Conservation (phyloP, 2,888 invertebrate genomes). For the Hyposoter didymator region DNA sequence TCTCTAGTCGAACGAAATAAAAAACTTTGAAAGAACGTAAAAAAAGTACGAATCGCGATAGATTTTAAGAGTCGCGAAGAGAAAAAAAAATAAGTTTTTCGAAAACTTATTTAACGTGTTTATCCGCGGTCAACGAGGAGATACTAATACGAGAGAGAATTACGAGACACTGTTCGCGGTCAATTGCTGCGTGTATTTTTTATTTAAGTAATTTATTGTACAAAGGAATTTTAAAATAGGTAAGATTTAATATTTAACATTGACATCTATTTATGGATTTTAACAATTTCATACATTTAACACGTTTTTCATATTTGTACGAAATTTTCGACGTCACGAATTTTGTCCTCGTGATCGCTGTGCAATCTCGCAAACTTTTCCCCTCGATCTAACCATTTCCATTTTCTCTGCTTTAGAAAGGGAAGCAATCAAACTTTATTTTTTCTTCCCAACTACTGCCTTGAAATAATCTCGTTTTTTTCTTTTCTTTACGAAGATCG, state of each 20-base stretch:
- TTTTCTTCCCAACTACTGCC: slow-evolving; percentile 18
- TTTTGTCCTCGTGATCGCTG: slow-evolving; percentile 53
- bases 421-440: neutral
- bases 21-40: neutral
- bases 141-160: slow-evolving; percentile 49
- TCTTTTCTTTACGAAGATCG: slow-evolving; percentile 7
- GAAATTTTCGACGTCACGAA: slow-evolving; percentile 39
- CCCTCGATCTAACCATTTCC: slow-evolving; percentile 3
- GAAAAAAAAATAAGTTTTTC: slow-evolving; percentile 10
- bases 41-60: slow-evolving; percentile 35
- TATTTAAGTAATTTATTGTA: slow-evolving; percentile 81
- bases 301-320: neutral
- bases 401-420: neutral
- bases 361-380: slow-evolving; percentile 30
- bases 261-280: neutral
- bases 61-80: slow-evolving; percentile 6
- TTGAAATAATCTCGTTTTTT: slow-evolving; percentile 29
- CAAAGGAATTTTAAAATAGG: slow-evolving; percentile 81
- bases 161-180: slow-evolving; percentile 60
- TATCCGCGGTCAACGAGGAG: slow-evolving; percentile 62
- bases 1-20: slow-evolving; percentile 61
- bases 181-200: slow-evolving; percentile 74
- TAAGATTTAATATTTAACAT: slow-evolving; percentile 67
- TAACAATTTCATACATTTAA: slow-evolving; percentile 16
- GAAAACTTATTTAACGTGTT: slow-evolving; percentile 50